phyloP scores from a whole-genome alignment of 2,888 invertebrate genomes.

The Pyrrhia umbra region DNA sequence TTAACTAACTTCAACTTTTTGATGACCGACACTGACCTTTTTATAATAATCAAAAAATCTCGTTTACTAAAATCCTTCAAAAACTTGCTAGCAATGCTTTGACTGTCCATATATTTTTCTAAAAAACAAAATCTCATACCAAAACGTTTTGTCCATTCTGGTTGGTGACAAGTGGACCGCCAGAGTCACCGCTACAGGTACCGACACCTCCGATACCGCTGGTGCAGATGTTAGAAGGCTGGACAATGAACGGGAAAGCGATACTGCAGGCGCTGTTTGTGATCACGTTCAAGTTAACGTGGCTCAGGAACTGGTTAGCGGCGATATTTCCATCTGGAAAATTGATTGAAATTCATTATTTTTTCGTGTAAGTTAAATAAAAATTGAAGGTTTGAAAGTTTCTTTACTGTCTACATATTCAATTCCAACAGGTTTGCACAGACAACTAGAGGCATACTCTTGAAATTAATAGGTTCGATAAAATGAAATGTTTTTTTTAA shows the following conservation, averaged over 20 bases:
- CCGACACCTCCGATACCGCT: slow-evolving; percentile 68
- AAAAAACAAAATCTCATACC: slow-evolving; percentile 54
- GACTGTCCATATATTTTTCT: neutral
- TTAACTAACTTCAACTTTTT: no score
- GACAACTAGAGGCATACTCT: no score
- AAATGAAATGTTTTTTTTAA: no score
- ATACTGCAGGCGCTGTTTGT: slow-evolving; percentile 64
- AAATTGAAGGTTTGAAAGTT: no score
- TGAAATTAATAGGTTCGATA: no score
- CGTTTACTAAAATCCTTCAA: no score
- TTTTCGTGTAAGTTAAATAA: neutral
- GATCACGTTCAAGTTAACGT: slow-evolving; percentile 67
- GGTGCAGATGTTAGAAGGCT: slow-evolving; percentile 71
- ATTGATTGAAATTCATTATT: no score
- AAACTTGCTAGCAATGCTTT: no score
- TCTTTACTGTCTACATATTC: neutral
- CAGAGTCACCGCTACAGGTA: slow-evolving; percentile 75
- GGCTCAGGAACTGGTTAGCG: slow-evolving; percentile 61
- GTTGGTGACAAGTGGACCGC: slow-evolving; percentile 71
- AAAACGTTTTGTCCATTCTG: slow-evolving; percentile 60
- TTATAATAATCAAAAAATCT: no score
- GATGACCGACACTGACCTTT: no score
- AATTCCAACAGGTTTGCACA: neutral
- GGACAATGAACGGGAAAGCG: slow-evolving; percentile 65
- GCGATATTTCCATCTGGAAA: slow-evolving; percentile 54